Evolutionary conservation across 2,888 invertebrate species (phyloP), one percentile per base, ranked within the genome.

Genomic region (Miltochrista miniata): DNA sequence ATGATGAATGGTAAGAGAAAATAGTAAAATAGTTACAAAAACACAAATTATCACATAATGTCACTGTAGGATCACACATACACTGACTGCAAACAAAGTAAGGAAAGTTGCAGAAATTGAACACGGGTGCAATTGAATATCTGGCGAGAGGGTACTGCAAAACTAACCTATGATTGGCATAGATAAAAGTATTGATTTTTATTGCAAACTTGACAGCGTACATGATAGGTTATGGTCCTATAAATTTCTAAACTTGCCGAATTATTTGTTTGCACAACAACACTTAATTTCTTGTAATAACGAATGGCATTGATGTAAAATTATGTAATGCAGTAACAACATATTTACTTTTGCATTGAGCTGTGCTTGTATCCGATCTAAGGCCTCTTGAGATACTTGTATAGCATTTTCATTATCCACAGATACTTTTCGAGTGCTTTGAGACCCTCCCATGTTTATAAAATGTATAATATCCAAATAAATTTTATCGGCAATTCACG

Each of bases 371-470:
- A 91, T 87, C 72, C 91, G 81, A 54, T 90, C 86, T 80, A 91
- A 72, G 14, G 91, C 91, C 46, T 91, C 90, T 73, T 90, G 90
- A 50, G 91, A 91, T 57, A 91, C 88, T 80, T 90, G 90, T 62
- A 91, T 90, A 59, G 89, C 75, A 76, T 90, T 90, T 68, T 91
- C 91, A 65, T 91, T 91, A 49, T 91, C 90, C 56, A 91, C 89
- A 71, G 85, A 87, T 62, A 91, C 68, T 83, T 90, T 90, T 57
- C 91, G 76, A 59, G 93, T 90, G 76, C 93, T 94, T 74, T 93
- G 87, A 56, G 90, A 87, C 68, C 89, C 92, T 79, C 94, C 94
- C 94, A 94, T 94, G 67, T 79, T 89, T 79, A 70, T 71, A 78
- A 83, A 85, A 83, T 68, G 74, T 57, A 62, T 66, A 62, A 70